Evolutionary conservation across 2,113 vertebrate genomes (phyloP).

Genomic region (Rhombomys opimus): DNA sequence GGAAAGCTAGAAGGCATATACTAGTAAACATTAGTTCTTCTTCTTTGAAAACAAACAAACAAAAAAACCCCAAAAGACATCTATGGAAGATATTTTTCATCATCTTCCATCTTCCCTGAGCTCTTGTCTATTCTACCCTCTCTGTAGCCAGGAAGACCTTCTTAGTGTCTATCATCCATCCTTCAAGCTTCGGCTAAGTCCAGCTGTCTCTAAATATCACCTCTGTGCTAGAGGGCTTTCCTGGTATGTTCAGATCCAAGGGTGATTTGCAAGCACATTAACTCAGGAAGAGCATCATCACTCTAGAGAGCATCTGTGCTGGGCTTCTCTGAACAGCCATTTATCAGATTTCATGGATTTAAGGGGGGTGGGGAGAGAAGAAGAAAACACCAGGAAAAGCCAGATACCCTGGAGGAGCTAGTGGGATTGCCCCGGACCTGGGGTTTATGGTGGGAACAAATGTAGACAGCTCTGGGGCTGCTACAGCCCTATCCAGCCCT

Average conservation of each 20-base stretch:
- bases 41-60: not conserved
- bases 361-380: not conserved
- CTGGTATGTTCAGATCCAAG: not conserved
- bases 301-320: not conserved
- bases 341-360: constrained; percentile 58
- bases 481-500: not conserved
- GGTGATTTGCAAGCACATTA: not conserved
- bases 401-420: constrained; percentile 15
- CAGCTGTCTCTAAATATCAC: not conserved
- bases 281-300: not conserved
- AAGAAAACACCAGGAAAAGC: constrained; percentile 20
- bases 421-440: constrained; percentile 31
- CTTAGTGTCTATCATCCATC: not conserved
- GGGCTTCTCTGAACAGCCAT: constrained; percentile 43
- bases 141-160: not conserved
- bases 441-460: not conserved
- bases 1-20: not conserved
- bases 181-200: not conserved
- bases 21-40: not conserved
- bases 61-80: not conserved
- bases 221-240: not conserved
- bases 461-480: not conserved
- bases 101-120: not conserved
- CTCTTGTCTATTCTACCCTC: not conserved
- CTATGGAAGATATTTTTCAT: not conserved